These are phyloP conservation scores for Polymixis flavicincta DNA, from an alignment of 2,888 invertebrate genomes.

Conservation along the genomic window DNA sequence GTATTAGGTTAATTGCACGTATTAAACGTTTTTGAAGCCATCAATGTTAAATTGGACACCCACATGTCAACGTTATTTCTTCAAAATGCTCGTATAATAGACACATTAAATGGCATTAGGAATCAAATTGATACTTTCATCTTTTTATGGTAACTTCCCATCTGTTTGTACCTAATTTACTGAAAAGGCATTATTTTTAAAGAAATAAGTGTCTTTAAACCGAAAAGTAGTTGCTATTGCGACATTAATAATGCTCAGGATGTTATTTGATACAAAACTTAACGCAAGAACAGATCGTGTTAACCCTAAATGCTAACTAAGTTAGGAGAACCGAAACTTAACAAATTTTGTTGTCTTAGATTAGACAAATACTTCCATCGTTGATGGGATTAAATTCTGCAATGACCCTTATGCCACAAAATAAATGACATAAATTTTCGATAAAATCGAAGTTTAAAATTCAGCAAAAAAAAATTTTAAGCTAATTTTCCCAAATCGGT, in stretches of 20 bases:
- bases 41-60: constrained; percentile 51
- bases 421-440: no score
- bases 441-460: no score
- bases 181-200: background rate
- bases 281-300: background rate
- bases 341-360: no score
- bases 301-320: no score
- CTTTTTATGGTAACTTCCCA: constrained; percentile 21
- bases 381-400: no score
- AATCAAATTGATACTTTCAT: constrained; percentile 26
- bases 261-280: background rate
- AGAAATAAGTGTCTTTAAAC: background rate
- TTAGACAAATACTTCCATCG: no score
- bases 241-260: no score
- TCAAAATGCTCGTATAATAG: constrained; percentile 34
- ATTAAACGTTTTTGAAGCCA: constrained; percentile 40
- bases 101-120: constrained; percentile 36
- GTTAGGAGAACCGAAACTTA: no score
- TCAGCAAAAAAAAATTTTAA: no score
- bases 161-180: background rate
- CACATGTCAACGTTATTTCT: constrained; percentile 39
- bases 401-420: no score
- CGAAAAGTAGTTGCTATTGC: background rate
- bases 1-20: constrained; percentile 46
- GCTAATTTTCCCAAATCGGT: no score